Percentiles rank a stretch among this genome's conserved stretches.
phyloP scores from a whole-genome alignment of 2,113 vertebrate genomes.

The Dascyllus trimaculatus region DNA sequence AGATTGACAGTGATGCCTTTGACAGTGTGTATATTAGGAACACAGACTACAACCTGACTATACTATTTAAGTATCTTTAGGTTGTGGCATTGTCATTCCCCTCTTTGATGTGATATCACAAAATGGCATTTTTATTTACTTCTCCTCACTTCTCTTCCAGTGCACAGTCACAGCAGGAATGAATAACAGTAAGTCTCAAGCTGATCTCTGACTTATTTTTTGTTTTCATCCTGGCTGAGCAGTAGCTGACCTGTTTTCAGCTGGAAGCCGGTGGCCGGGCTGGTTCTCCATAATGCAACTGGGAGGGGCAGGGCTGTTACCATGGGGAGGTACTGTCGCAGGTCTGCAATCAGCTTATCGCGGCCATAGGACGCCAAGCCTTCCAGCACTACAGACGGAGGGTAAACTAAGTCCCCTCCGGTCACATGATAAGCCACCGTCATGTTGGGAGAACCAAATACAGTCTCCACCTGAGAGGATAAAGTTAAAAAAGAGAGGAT shows the following conservation, averaged over 20 bases:
- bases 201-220: slow-evolving; percentile 38
- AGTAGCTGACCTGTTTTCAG: slow-evolving; percentile 92
- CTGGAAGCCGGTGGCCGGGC: slow-evolving; percentile 89
- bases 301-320: slow-evolving; percentile 91
- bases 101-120: slow-evolving; percentile 1
- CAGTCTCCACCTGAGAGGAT: slow-evolving; percentile 88
- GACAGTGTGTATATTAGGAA: not conserved
- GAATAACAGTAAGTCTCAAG: slow-evolving; percentile 28
- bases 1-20: not conserved
- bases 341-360: slow-evolving; percentile 90
- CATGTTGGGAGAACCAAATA: slow-evolving; percentile 91
- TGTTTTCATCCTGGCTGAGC: slow-evolving; percentile 43
- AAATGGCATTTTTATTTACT: not conserved
- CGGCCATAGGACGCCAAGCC: slow-evolving; percentile 88
- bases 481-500: slow-evolving; percentile 3
- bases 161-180: slow-evolving; percentile 33
- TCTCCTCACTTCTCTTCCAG: not conserved
- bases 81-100: not conserved
- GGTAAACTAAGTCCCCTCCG: slow-evolving; percentile 88
- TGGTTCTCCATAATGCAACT: slow-evolving; percentile 88
- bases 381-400: slow-evolving; percentile 88
- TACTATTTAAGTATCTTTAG: not conserved
- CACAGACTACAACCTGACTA: not conserved
- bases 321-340: slow-evolving; percentile 90
- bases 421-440: slow-evolving; percentile 94